phyloP scores from a whole-genome alignment of 2,888 invertebrate species.

The Agrilus cyanescens region DNA sequence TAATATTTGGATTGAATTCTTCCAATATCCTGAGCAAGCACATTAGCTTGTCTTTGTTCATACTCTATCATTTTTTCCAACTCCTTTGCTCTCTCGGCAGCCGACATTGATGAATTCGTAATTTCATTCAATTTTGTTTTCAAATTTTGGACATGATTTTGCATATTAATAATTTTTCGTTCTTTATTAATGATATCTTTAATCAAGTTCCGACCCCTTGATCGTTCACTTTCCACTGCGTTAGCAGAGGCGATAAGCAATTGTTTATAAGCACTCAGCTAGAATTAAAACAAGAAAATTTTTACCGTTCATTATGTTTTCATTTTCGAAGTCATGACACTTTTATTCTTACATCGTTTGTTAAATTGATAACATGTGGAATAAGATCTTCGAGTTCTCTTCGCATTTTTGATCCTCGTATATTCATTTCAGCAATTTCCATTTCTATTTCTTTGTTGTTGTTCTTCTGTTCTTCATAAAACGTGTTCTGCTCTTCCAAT shows the following conservation, averaged over 20 bases:
- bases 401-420: constrained; percentile 31
- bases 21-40: constrained; percentile 37
- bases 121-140: constrained; percentile 41
- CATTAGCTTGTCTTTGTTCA: constrained; percentile 41
- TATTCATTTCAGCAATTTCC: constrained; percentile 33
- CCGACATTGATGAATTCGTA: constrained; percentile 40
- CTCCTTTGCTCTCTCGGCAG: constrained; percentile 46
- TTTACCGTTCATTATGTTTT: background rate
- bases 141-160: constrained; percentile 27
- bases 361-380: constrained; percentile 30
- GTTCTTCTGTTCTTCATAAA: constrained; percentile 45
- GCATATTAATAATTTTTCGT: constrained; percentile 15
- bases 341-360: constrained; percentile 31
- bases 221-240: constrained; percentile 27
- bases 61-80: constrained; percentile 49
- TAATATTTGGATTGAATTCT: constrained; percentile 41
- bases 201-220: constrained; percentile 20
- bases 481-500: constrained; percentile 47
- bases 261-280: constrained; percentile 29
- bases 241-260: constrained; percentile 34
- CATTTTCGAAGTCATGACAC: background rate
- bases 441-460: constrained; percentile 43
- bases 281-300: constrained; percentile 1
- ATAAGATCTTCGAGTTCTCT: constrained; percentile 25
- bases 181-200: constrained; percentile 20